These are phyloP conservation scores for Belgica antarctica DNA, from an alignment of 2,888 invertebrate species.

Conservation along the genomic window DNA sequence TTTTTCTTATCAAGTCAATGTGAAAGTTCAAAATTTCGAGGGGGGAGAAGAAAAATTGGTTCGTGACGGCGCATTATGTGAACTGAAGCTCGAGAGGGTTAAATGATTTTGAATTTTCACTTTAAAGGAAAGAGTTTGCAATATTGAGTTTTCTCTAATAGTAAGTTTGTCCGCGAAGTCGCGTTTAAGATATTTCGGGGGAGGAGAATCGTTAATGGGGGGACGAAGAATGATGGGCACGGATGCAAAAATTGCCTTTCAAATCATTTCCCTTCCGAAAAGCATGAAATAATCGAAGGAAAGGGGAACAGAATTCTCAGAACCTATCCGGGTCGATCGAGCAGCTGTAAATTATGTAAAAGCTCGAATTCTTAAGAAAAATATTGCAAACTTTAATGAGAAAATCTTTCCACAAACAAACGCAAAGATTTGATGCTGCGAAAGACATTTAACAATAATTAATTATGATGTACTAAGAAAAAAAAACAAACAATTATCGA, in stretches of 20 bases:
- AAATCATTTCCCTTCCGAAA: too few relatives aligned
- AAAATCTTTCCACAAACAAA: background rate
- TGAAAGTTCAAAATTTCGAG: conserved; percentile 2
- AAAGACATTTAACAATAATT: background rate
- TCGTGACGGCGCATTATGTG: background rate
- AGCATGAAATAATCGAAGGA: too few relatives aligned
- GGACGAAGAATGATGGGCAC: too few relatives aligned
- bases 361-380: too few relatives aligned
- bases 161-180: background rate
- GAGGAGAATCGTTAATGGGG: too few relatives aligned
- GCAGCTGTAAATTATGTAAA: too few relatives aligned
- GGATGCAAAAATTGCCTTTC: too few relatives aligned
- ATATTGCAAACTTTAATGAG: background rate
- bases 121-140: background rate
- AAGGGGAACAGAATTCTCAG: too few relatives aligned
- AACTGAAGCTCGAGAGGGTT: background rate
- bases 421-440: background rate
- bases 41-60: background rate
- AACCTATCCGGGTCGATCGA: too few relatives aligned
- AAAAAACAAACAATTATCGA: background rate
- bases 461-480: background rate
- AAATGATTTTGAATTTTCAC: conserved; percentile 12
- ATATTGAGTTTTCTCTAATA: background rate
- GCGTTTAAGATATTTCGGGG: background rate
- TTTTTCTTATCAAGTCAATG: background rate